Percentiles rank a stretch among this genome's conserved stretches.
Conservation (phyloP, 1,140 invertebrate species). For the Anastrepha ludens region DNA sequence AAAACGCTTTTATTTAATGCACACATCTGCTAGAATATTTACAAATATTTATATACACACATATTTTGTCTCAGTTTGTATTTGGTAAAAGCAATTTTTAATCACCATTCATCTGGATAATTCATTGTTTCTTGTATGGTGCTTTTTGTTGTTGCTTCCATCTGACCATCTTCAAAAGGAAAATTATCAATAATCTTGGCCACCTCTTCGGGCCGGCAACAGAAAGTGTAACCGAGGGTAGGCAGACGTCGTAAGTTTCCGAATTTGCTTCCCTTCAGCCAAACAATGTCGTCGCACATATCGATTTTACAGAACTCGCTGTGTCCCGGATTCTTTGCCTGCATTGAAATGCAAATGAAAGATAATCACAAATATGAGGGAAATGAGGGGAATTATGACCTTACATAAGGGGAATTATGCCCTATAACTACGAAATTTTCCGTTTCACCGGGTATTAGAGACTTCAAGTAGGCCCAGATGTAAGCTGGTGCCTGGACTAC, state of each 20-base stretch:
- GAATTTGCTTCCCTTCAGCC: slow-evolving; percentile 34
- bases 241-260: not conserved
- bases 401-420: slow-evolving; percentile 34
- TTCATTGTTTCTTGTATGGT: not conserved
- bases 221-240: not conserved
- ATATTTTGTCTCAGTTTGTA: too few relatives aligned
- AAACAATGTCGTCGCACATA: slow-evolving; percentile 24
- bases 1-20: too few relatives aligned
- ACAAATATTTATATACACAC: too few relatives aligned
- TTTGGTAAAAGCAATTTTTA: too few relatives aligned
- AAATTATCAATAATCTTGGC: slow-evolving; percentile 7
- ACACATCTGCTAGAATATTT: too few relatives aligned
- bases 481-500: not conserved
- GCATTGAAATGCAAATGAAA: not conserved
- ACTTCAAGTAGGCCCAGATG: not conserved
- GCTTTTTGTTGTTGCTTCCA: too few relatives aligned
- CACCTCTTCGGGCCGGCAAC: slow-evolving; percentile 4
- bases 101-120: not conserved
- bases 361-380: not conserved
- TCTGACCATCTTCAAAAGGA: not conserved
- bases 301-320: not conserved
- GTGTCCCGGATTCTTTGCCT: not conserved
- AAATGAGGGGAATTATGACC: not conserved
- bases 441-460: not conserved
- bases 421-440: not conserved